These are phyloP conservation scores for Donacobius atricapilla DNA, from an alignment of 2,113 vertebrate species.

Conservation along the genomic window DNA sequence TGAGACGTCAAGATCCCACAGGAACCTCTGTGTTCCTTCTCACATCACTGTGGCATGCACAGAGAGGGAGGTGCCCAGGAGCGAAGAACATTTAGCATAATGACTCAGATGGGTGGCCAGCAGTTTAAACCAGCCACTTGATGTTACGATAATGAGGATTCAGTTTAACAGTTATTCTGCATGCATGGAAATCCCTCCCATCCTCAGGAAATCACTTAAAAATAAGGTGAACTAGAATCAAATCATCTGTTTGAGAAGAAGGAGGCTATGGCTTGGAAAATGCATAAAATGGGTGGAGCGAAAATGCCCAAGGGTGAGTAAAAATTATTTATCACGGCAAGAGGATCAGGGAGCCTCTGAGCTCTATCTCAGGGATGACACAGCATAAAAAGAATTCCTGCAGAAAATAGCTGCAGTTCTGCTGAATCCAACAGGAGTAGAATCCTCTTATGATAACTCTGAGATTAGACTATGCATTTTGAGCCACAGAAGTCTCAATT, in stretches of 20 bases:
- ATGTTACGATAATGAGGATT: constrained; percentile 51
- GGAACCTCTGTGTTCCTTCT: not conserved
- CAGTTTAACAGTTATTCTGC: constrained; percentile 37
- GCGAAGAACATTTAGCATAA: constrained; percentile 56
- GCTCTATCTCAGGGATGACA: not conserved
- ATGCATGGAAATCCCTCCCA: not conserved
- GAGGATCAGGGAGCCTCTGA: not conserved
- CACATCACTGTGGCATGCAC: constrained; percentile 36
- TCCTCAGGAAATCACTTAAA: constrained; percentile 30
- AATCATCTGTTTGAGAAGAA: constrained; percentile 31
- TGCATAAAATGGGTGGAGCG: not conserved
- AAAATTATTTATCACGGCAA: not conserved
- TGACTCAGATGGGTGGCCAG: constrained; percentile 51
- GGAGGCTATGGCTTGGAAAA: constrained; percentile 20
- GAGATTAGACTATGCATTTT: not conserved
- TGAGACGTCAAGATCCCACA: constrained; percentile 29
- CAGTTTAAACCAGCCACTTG: constrained; percentile 63
- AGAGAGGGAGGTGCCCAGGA: constrained; percentile 51
- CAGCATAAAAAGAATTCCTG: not conserved
- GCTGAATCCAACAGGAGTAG: not conserved
- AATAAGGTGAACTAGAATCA: not conserved
- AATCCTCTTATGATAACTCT: not conserved
- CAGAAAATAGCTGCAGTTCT: not conserved
- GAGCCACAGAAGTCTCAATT: not conserved
- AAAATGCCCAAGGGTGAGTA: constrained; percentile 5